These are phyloP conservation scores for Pachyramphus minor DNA, from an alignment of 2,113 vertebrate species.

Conservation along the genomic window DNA sequence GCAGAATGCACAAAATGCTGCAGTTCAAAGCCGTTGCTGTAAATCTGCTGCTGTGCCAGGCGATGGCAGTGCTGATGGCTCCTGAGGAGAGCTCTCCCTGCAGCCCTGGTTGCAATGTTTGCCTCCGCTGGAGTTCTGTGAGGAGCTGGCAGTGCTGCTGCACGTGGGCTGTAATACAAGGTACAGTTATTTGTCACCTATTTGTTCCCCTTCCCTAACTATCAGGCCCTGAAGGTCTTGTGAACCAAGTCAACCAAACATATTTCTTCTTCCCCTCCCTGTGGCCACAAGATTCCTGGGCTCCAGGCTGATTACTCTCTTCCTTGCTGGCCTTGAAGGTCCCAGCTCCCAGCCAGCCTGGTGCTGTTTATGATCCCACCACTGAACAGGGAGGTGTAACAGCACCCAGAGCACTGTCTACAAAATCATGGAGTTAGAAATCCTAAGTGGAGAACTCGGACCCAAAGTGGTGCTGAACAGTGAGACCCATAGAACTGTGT, in stretches of 20 bases:
- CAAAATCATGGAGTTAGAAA: neutral
- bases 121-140: fast-evolving
- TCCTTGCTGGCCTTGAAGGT: neutral
- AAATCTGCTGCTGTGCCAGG: neutral
- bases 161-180: fast-evolving
- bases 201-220: neutral
- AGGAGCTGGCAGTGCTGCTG: neutral
- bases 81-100: neutral
- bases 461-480: neutral
- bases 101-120: neutral
- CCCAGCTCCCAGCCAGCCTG: fast-evolving
- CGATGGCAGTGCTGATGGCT: constrained; percentile 37
- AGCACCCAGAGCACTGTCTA: neutral
- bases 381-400: neutral
- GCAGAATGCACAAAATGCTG: fast-evolving
- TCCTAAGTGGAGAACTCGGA: too few relatives aligned
- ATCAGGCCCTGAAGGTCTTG: neutral
- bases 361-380: neutral
- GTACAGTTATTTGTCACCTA: fast-evolving
- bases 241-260: neutral
- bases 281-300: neutral
- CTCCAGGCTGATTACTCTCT: neutral
- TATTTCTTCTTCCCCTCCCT: neutral
- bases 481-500: neutral
- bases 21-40: neutral